Evolutionary conservation across 2,888 invertebrate species (phyloP), one percentile per base, ranked within the genome.

Genomic region (Cephus pulcher): DNA sequence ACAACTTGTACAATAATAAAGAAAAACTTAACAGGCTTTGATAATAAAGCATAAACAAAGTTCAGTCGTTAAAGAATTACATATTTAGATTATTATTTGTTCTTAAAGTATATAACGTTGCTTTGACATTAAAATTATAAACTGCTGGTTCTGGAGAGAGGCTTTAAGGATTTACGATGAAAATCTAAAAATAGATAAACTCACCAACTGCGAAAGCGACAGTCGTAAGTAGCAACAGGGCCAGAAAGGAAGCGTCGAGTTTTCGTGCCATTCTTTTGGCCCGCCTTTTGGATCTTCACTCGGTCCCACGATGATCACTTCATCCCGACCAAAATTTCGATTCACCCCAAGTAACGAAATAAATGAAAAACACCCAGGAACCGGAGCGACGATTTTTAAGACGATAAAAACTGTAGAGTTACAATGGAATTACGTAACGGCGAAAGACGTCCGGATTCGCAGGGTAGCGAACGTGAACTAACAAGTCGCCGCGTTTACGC

Each of bases 221-320:
- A 76, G 78, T 78, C 76, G 83, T 82, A 73, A 86, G 81, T 79
- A 85, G 79, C 78, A 86, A 82, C 78, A 82, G 83, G 77, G 82
- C 81, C 80, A 82, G 79, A 75, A 86, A 69, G 79, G 74, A 77
- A 78, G 74, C 74, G 37, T 74, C 78, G 35, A 80, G 69, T 71
- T 71, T 32, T 34, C 71, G 71, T 32, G 32, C 71, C 71, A 71
- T 71, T 56, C 23, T 56, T 23, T 56, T 56, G 9, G 23, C 56
- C 56, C 56, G 40, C 56, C 56, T 56, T 56, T 56, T 56, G 6
- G 0, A 56, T 56, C 56, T 56, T 56, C 56, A 56, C 56, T 56
- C 56, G 23, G 9, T 23, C 56, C 56, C 56, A 56, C 56, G 56
- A 56, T 23, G 56, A 56, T 56, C 56, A 56, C 56, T 56, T 56